Conservation (phyloP, 30 jellyfish, hydroid and myxozoan species). For the Chironex yamaguchii region DNA sequence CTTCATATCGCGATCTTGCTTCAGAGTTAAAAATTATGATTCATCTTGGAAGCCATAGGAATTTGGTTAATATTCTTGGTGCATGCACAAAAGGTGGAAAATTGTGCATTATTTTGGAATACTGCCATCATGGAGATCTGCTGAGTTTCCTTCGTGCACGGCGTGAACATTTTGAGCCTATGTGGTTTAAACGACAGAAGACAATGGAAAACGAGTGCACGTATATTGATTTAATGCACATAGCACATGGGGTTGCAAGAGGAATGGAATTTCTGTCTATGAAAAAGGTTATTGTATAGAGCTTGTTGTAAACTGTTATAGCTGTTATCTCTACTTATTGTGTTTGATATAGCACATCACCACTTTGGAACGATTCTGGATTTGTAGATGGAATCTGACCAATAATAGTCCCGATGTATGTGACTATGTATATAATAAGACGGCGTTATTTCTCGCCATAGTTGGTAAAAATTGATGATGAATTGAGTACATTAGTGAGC, state of each 20-base stretch:
- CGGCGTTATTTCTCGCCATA: too few species aligned
- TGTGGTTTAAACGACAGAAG: conserved; percentile 68
- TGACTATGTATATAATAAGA: too few species aligned
- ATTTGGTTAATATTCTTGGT: conserved; percentile 90
- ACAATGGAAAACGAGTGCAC: conserved; percentile 50
- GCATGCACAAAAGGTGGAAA: conserved; percentile 92
- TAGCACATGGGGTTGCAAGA: conserved; percentile 84
- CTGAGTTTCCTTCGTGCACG: conserved; percentile 76
- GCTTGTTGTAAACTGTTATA: too few species aligned
- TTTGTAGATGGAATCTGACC: too few species aligned
- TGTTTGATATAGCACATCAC: too few species aligned
- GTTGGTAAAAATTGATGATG: too few species aligned
- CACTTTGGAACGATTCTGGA: too few species aligned
- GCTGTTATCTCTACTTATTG: too few species aligned
- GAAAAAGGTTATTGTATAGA: too few species aligned
- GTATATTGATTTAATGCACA: conserved; percentile 64
- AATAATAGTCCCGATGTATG: too few species aligned
- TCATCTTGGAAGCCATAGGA: conserved; percentile 90
- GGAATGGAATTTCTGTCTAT: conserved; percentile 92
- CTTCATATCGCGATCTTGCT: conserved; percentile 88
- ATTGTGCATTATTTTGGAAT: conserved; percentile 85
- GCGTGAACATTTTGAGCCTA: conserved; percentile 69
- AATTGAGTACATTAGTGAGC: too few species aligned
- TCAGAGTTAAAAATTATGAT: conserved; percentile 91
- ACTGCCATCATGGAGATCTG: conserved; percentile 88